Percentiles rank a stretch among this genome's conserved stretches.
These are phyloP conservation scores for Limulus polyphemus DNA, from an alignment of 2,888 invertebrate genomes.

Conservation along the genomic window DNA sequence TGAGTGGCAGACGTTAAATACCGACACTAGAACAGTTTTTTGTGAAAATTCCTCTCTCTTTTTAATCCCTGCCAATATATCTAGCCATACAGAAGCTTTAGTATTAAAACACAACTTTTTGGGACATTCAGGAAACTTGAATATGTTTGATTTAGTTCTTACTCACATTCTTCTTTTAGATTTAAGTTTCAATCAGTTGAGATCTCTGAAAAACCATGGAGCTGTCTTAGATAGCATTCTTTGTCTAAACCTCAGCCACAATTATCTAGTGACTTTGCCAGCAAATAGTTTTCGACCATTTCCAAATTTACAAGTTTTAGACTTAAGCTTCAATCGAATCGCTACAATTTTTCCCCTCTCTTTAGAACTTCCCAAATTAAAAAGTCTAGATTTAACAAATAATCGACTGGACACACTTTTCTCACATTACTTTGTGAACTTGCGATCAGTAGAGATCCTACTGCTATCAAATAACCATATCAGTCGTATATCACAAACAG, in stretches of 20 bases:
- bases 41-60: conserved; percentile 2
- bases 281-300: conserved; percentile 24
- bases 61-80: conserved; percentile 5
- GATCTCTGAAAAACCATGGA: conserved; percentile 1
- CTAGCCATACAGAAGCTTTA: conserved; percentile 3
- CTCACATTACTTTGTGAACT: conserved; percentile 23
- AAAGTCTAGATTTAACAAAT: conserved; percentile 22
- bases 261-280: conserved; percentile 24
- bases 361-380: conserved; percentile 23
- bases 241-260: conserved; percentile 24
- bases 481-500: background rate
- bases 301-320: conserved; percentile 19
- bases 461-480: conserved; percentile 23
- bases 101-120: conserved; percentile 3
- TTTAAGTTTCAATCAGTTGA: conserved; percentile 5
- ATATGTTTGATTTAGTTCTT: conserved; percentile 3
- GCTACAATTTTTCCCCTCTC: conserved; percentile 25
- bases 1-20: conserved; percentile 4
- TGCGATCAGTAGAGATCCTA: conserved; percentile 20
- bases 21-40: conserved; percentile 4
- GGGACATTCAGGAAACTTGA: conserved; percentile 2
- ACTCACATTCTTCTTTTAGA: conserved; percentile 3
- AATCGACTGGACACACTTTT: conserved; percentile 21
- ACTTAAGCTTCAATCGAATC: conserved; percentile 27
- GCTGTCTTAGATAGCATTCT: conserved; percentile 10